Percentiles rank a stretch among this genome's conserved stretches.
phyloP scores from a whole-genome alignment of 1,140 invertebrate species.

The Calliphora vicina region DNA sequence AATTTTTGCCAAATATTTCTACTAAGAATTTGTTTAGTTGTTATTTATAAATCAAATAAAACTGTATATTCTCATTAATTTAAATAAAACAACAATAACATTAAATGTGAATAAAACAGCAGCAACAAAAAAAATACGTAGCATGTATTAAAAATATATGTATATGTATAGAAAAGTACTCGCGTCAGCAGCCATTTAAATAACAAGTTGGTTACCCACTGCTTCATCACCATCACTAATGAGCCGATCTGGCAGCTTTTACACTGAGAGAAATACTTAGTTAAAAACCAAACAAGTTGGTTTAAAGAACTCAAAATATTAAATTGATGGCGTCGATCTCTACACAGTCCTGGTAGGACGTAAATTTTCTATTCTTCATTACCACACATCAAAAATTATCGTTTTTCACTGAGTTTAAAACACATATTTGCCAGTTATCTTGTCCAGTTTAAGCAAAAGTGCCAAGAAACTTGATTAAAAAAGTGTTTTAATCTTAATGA shows the following conservation, averaged over 20 bases:
- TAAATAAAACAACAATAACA: neutral
- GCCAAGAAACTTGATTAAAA: too few species aligned
- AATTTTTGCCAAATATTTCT: neutral
- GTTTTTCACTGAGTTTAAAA: too few species aligned
- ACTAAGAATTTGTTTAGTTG: neutral
- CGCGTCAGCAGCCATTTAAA: conserved; percentile 3
- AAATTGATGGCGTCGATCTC: too few species aligned
- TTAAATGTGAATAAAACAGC: neutral
- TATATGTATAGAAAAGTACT: too few species aligned
- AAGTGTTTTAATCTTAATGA: too few species aligned
- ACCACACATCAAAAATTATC: too few species aligned
- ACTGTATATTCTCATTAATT: neutral
- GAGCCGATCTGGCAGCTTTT: neutral
- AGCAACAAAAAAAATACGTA: neutral
- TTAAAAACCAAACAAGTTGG: neutral
- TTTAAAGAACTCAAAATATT: too few species aligned
- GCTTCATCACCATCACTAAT: neutral
- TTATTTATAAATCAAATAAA: neutral
- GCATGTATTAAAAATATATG: neutral
- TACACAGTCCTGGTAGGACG: too few species aligned
- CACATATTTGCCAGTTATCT: too few species aligned
- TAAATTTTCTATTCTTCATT: too few species aligned
- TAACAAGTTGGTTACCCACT: neutral
- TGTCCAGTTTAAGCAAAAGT: too few species aligned
- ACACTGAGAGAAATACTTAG: neutral